These are phyloP conservation scores for Balanococcus diminutus DNA, from an alignment of 2,888 invertebrate species.

Conservation along the genomic window DNA sequence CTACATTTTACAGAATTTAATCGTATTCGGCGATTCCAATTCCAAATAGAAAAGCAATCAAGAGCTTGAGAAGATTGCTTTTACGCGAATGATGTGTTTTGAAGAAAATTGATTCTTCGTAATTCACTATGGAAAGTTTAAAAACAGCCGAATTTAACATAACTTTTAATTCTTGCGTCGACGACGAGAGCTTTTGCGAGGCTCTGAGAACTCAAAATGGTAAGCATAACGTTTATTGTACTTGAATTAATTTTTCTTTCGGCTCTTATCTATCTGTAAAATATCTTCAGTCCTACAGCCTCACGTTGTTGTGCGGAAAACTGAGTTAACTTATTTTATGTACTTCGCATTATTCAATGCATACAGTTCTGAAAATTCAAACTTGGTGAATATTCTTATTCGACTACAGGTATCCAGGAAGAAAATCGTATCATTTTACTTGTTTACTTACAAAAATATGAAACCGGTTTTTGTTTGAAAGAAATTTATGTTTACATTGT, in stretches of 20 bases:
- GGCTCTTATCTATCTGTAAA: background rate
- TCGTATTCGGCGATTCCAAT: background rate
- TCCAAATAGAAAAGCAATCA: background rate
- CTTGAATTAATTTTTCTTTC: background rate
- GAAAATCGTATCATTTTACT: too few species aligned
- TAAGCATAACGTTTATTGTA: too few species aligned
- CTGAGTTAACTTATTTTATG: too few species aligned
- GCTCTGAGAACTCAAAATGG: constrained; percentile 22
- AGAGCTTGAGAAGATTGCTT: background rate
- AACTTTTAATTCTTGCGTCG: constrained; percentile 13
- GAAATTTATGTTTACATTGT: too few species aligned
- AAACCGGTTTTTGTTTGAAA: too few species aligned
- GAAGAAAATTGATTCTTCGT: background rate
- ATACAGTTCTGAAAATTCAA: too few species aligned
- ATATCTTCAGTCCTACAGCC: too few species aligned
- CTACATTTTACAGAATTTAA: background rate
- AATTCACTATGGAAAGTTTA: constrained; percentile 45
- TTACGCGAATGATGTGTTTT: background rate
- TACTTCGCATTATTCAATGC: too few species aligned
- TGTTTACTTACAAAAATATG: too few species aligned
- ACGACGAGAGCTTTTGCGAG: constrained; percentile 49
- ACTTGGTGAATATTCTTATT: too few species aligned
- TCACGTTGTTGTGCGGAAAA: too few species aligned
- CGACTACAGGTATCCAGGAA: too few species aligned
- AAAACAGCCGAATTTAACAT: constrained; percentile 49